These are phyloP conservation scores for Trialeurodes vaporariorum DNA, from an alignment of 1,140 invertebrate species.

Conservation along the genomic window DNA sequence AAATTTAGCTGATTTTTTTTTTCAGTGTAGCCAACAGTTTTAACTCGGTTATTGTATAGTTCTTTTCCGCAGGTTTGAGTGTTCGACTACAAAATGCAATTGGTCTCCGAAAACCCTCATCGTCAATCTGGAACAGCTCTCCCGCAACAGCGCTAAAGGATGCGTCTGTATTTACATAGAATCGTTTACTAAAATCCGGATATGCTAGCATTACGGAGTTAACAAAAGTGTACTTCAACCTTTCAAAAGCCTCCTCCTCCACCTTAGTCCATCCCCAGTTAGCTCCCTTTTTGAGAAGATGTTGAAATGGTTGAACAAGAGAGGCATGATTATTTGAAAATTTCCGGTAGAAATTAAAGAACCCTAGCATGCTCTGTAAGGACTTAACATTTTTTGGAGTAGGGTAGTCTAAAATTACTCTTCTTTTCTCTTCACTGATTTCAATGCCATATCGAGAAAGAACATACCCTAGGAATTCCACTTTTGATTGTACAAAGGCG, in stretches of 20 bases:
- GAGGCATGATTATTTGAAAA: too few species aligned
- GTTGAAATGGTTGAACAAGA: too few species aligned
- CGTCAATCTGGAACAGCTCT: too few species aligned
- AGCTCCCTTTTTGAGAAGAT: too few species aligned
- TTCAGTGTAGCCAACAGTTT: conserved; percentile 3
- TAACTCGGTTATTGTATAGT: not conserved
- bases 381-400: not conserved
- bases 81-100: not conserved
- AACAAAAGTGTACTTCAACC: too few species aligned
- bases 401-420: not conserved
- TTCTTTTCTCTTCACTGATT: not conserved
- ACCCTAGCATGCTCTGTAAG: not conserved
- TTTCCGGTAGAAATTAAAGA: conserved; percentile 5
- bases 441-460: not conserved
- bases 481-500: too few species aligned
- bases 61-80: not conserved
- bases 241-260: too few species aligned
- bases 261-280: too few species aligned
- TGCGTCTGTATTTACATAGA: conserved; percentile 37
- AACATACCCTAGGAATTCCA: not conserved
- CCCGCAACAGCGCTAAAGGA: conserved; percentile 90
- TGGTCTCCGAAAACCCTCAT: not conserved
- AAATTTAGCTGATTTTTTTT: too few species aligned
- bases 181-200: not conserved
- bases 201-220: not conserved